Evolutionary conservation across 2,888 invertebrate genomes (phyloP), one percentile per base, ranked within the genome.

Genomic region (Dexiosoma caninum): DNA sequence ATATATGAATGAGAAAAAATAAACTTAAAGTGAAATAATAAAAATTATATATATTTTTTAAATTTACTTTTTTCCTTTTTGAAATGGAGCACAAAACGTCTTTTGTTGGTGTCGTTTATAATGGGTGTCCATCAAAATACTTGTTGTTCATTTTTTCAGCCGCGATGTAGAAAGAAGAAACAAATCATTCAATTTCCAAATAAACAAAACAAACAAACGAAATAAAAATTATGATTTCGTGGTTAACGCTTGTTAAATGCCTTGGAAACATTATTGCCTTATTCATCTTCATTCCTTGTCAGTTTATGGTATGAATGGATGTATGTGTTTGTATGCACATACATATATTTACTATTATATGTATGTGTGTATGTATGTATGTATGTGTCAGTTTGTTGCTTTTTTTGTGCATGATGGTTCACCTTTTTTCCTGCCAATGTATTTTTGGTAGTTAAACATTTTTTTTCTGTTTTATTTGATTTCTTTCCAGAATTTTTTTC

Each of bases 161-260:
- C 46, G 27, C 51, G 37, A 55, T 27, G 55, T 37, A 27, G 42
- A 23, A 37, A 6, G 51, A 10, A 59, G 19, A 67, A 67, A 69
- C 66, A 69, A 77, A 81, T 81, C 81, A 69, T 77, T 81, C 72
- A 81, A 77, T 77, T 81, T 81, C 35, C 51, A 67, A 69, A 55
- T 16, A 62, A 53, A 71, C 30, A 51, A 49, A n/a, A 71, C 30
- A 60, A 51, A 51, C 0, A 12, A 69, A 69, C 2, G 1, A 51
- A 53, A 51, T 12, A 42, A 51, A 37, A 79, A 70, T 74, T 67
- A 76, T 77, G 72, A 81, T 64, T 74, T 81, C 37, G 64, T 81
- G 81, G 81, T 81, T 81, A 76, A 74, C 77, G 81, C 81, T 81
- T 81, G 81, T 81, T 81, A 81, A 81, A 77, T 77, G 81, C 81